These are phyloP conservation scores for Origma solitaria DNA, from an alignment of 2,113 vertebrate genomes.

Conservation along the genomic window DNA sequence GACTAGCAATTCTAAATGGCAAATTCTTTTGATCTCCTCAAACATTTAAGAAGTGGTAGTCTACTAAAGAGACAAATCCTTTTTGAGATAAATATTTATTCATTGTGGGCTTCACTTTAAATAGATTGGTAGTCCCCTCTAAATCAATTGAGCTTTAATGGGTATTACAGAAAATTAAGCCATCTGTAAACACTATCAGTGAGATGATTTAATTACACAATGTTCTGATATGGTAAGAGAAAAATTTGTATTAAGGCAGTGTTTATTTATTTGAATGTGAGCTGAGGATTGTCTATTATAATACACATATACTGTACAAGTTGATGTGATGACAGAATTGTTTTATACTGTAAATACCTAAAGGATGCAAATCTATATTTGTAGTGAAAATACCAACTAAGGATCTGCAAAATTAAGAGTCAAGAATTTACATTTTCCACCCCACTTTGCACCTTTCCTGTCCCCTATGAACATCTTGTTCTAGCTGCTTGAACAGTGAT, in stretches of 20 bases:
- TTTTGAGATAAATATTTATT: background rate
- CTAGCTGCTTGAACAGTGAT: background rate
- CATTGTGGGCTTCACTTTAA: constrained; percentile 31
- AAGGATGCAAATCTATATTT: background rate
- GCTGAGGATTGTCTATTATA: background rate
- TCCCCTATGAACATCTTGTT: background rate
- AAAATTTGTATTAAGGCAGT: constrained; percentile 24
- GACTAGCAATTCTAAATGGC: background rate
- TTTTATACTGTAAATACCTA: background rate
- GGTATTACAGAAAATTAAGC: constrained; percentile 40
- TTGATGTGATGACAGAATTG: background rate
- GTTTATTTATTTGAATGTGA: constrained; percentile 34
- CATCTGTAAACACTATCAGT: constrained; percentile 22
- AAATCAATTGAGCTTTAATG: constrained; percentile 39
- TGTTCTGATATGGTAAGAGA: constrained; percentile 4
- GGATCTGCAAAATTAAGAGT: background rate
- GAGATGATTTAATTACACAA: constrained; percentile 40
- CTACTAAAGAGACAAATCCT: background rate
- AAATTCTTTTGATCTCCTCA: background rate
- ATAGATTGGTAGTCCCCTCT: constrained; percentile 9
- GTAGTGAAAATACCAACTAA: background rate
- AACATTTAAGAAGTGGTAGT: background rate
- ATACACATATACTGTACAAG: background rate
- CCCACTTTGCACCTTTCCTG: background rate
- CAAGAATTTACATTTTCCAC: background rate